Evolutionary conservation across 2,888 invertebrate genomes (phyloP), one percentile per base, ranked within the genome.

Genomic region (Empis stercorea): DNA sequence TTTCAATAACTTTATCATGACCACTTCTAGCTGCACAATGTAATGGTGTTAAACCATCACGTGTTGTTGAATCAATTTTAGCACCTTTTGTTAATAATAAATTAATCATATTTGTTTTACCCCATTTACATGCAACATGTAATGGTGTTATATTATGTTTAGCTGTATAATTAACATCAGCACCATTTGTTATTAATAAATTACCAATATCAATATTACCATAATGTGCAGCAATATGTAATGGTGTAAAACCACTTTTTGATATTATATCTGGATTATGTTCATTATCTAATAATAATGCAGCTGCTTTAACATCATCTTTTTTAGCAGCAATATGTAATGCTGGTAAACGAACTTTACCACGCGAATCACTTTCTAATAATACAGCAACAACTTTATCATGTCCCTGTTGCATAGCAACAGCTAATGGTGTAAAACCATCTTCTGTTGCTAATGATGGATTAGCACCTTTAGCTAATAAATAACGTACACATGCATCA

Each of bases 81-180:
- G 93, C 96, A 52, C 86, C 84, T 68, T 87, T 84, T 57, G 88
- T 86, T 43, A 96, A 76, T 51, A 99, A 76, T 54, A 97, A 71
- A 48, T 83, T 81, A 27, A 93, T 85, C 84, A 99, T 91, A 56
- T 88, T 87, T 56, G 85, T 80, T 68, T 95, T 94, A 10, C 97
- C 97, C 97, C 99, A 99, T 73, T 99, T 96, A 61, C 92, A 87
- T 39, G 97, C 95, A 34, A 99, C 97, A 68, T 99, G 97, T 45
- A 99, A 72, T 0, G 96, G 96, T n/a, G 94, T 93, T 60, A 97
- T 97, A 68, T 88, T 89, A 71, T 97, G 96, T 75, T 97, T 94
- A 27, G 97, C 99, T 48, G 88, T 84, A 60, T 86, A 88, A 66
- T 96, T 97, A 14, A 95, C 87, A 72, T 99, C 91, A 0, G 97